A percentile compares a stretch with the other conserved stretches of the same genome.
These are phyloP conservation scores for Drosophila persimilis DNA, from an alignment of 1,140 invertebrate genomes.

Conservation along the genomic window DNA sequence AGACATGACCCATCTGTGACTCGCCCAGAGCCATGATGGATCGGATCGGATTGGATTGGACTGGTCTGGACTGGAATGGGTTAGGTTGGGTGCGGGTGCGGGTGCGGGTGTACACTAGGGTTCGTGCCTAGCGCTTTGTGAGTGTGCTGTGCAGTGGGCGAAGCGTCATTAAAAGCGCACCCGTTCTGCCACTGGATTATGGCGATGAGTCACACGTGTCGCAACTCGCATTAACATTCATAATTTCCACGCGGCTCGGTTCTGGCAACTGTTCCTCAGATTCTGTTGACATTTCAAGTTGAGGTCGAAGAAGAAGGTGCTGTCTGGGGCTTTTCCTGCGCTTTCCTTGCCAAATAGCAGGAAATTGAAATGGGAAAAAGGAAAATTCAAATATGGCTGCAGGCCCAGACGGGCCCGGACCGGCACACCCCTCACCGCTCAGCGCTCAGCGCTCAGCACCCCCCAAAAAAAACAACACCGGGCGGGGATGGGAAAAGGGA, in stretches of 20 bases:
- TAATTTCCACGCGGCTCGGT: slow-evolving; percentile 59
- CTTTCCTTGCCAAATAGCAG: slow-evolving; percentile 53
- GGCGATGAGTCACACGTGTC: slow-evolving; percentile 73
- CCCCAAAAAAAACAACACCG: too few species aligned
- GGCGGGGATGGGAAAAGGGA: neutral
- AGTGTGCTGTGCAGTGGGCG: slow-evolving; percentile 59
- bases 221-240: slow-evolving; percentile 68
- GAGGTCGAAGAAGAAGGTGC: slow-evolving; percentile 10
- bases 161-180: slow-evolving; percentile 77
- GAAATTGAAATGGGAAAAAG: slow-evolving; percentile 73
- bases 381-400: slow-evolving; percentile 77
- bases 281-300: slow-evolving; percentile 66
- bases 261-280: slow-evolving; percentile 24
- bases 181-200: slow-evolving; percentile 36
- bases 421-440: too few species aligned
- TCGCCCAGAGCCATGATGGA: slow-evolving; percentile 42
- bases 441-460: too few species aligned
- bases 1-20: slow-evolving; percentile 51
- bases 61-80: slow-evolving; percentile 5
- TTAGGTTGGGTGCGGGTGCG: neutral
- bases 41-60: slow-evolving; percentile 7
- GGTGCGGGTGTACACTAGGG: neutral
- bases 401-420: slow-evolving; percentile 31
- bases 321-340: slow-evolving; percentile 18
- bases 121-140: slow-evolving; percentile 16